A percentile compares a stretch with the other conserved stretches of the same genome.
These are phyloP conservation scores for Calliopsis andreniformis DNA, from an alignment of 1,140 invertebrate species.

Conservation along the genomic window DNA sequence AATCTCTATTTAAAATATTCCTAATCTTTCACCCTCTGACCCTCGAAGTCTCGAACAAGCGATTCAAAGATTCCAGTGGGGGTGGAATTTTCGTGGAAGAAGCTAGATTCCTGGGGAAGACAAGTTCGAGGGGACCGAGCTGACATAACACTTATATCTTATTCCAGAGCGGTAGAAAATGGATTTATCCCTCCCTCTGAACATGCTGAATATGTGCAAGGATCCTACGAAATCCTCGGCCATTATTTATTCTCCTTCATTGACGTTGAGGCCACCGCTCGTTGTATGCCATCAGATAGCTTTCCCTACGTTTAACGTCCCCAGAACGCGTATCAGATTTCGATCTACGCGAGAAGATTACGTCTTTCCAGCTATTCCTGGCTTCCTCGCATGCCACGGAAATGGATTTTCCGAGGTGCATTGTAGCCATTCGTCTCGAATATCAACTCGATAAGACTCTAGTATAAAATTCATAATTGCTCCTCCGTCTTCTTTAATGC, in stretches of 20 bases:
- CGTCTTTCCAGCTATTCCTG: no score
- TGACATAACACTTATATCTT: conserved; percentile 73
- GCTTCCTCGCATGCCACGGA: background rate
- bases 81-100: conserved; percentile 16
- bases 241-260: conserved; percentile 75
- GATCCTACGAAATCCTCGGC: conserved; percentile 43
- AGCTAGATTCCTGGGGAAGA: conserved; percentile 26
- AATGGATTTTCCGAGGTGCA: background rate
- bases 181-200: conserved; percentile 73
- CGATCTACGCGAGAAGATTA: background rate
- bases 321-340: background rate
- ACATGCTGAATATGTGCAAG: conserved; percentile 37
- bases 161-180: conserved; percentile 74
- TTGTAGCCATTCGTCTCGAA: background rate
- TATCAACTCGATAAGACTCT: background rate
- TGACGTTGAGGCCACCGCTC: conserved; percentile 43
- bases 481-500: background rate
- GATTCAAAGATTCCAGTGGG: conserved; percentile 10
- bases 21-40: conserved; percentile 26
- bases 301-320: conserved; percentile 9
- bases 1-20: conserved; percentile 37
- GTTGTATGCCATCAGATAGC: background rate
- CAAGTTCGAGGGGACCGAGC: conserved; percentile 51
- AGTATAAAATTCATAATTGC: background rate
- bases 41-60: conserved; percentile 40